Base-by-base conservation (phyloP, 1,140 invertebrate species). In the Sinella curviseta region DNA sequence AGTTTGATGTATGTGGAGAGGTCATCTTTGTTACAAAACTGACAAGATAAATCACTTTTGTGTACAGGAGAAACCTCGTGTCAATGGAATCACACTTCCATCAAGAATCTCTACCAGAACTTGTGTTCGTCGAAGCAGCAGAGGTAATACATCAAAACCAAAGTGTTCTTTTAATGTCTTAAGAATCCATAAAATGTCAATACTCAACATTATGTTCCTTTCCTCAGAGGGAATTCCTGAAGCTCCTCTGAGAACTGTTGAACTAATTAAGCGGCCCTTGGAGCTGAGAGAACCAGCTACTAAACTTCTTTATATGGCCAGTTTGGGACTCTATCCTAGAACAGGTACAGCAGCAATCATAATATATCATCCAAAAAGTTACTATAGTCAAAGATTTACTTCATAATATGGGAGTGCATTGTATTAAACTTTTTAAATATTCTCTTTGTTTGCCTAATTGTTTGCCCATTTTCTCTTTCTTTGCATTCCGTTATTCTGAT, bases 241-340 rank as follows among this genome's bases (percentile, higher is more conserved):
- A 28, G 28, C 28, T 8, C 74, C 74, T 17, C 39, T 75, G 24
- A 36, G 78, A 70, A 79, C 78, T 1, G 78, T 79, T 3, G 78
- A 79, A 77, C 31, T 79, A 1, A 79, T 79, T 16, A 79, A 77
- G 28, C 33, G 74, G 20, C 78, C 78, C 4, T 8, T 79, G n/a
- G 74, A 79, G 48, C 39, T 76, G 4, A 20, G 74, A 30, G 78
- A 79, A 34, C 78, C 78, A 1, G 74, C 74, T 0, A 76, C 78
- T 48, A 79, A 79, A 39, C 57, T 79, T 65, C 65, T 79, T 26
- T 79, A 57, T 48, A 48, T 79, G 78, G 78, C 78, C 26, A 79
- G 78, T 33, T 34, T 79, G 17, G 35, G 35, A 14, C 48, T 79
- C 24, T 76, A 76, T 79, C 78, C 78, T 17, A 65, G 26, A 76